phyloP scores from a whole-genome alignment of 2,888 invertebrate genomes.

The Lasiommata megera region DNA sequence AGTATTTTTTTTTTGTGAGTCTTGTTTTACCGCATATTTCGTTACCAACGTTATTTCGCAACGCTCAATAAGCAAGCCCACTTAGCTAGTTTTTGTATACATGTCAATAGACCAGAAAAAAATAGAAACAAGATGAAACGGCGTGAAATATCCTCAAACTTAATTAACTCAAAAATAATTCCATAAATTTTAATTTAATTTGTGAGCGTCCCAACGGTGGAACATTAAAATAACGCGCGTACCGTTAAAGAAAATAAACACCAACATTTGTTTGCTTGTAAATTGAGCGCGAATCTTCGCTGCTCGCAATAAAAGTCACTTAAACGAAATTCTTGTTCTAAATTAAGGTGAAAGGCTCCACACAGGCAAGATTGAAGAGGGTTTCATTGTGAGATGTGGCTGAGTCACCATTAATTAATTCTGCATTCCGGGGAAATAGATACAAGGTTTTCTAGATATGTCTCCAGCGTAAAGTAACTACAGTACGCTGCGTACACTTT shows the following conservation, averaged over 20 bases:
- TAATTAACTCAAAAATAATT: not conserved
- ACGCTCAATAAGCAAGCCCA: no score
- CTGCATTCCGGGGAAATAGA: conserved; percentile 39
- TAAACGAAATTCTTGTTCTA: conserved; percentile 45
- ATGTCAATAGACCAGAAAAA: no score
- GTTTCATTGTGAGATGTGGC: conserved; percentile 50
- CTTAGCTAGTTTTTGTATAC: no score
- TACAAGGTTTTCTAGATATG: conserved; percentile 17
- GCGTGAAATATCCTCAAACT: not conserved
- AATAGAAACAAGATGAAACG: no score
- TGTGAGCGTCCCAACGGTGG: not conserved
- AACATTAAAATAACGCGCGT: conserved; percentile 21
- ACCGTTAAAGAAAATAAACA: conserved; percentile 21
- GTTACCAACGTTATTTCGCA: no score
- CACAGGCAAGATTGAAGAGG: conserved; percentile 50
- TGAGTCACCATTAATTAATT: conserved; percentile 51
- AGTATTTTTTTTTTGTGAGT: no score
- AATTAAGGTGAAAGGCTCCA: conserved; percentile 46
- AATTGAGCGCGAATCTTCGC: conserved; percentile 39
- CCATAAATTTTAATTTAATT: not conserved
- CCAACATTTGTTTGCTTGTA: conserved; percentile 30
- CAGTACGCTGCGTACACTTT: no score
- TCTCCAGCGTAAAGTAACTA: not conserved
- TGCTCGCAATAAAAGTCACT: conserved; percentile 51
- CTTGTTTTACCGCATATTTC: no score